Evolutionary conservation across 2,113 vertebrate genomes (phyloP), one percentile per base, ranked within the genome.

Genomic region (Oncorhynchus mykiss): DNA sequence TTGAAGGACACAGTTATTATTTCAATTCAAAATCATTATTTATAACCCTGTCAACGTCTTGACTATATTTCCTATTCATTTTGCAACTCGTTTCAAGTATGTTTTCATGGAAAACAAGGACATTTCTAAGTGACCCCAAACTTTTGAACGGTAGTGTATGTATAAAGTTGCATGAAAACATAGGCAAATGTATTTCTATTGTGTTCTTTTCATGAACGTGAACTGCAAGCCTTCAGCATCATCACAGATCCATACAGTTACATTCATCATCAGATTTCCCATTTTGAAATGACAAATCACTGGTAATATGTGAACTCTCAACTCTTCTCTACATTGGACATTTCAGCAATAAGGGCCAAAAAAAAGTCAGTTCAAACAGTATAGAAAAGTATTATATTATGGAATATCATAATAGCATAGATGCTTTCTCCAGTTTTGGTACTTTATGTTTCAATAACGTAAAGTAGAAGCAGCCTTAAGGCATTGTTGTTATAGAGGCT

Each of bases 221-320:
- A 6, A 57, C 14, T 57, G 54, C 54, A 57, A 57, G 14, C 39
- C 3, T 45, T 45, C 39, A 45, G 18, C 18, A 57, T 57, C 54
- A 20, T 57, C 54, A 45, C 9, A 12, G 39, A 57, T 57, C 54
- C 54, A 57, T 57, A 20, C 54, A 20, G 25, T 27, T 13, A 27
- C 25, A 66, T 29, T 29, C 6, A 11, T 27, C 22, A 31, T 16
- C 14, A 6, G 24, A 65, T 65, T 65, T 65, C 24, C 22, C 62
- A 65, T 65, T 65, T 65, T 67, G 7, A 25, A 4, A 57, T 57
- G 16, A 20, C 54, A 20, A 14, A 57, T 18, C 54, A 57, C 20
- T 20, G 65, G 65, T 45, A 29, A 57, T 64, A 49, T 70, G 67
- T 67, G 62, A 73, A 59, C 67, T 78, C 66, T 25, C 25, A 48